Conservation (phyloP, 2,888 invertebrate species). For the Reticulitermes lucifugus region DNA sequence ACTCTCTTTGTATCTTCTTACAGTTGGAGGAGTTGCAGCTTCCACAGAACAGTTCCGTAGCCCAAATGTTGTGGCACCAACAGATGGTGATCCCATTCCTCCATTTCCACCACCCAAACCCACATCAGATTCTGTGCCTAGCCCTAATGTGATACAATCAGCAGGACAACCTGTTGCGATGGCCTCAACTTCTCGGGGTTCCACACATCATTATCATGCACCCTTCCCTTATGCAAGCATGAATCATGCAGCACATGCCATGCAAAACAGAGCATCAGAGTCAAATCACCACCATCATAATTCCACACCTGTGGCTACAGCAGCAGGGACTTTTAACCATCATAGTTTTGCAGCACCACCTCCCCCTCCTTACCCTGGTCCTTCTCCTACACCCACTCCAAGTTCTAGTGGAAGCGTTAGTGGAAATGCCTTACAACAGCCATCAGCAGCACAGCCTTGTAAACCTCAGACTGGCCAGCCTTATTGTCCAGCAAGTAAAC, state of each 20-base stretch:
- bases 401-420: constrained; percentile 27
- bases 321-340: constrained; percentile 44
- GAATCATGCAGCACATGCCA: constrained; percentile 87
- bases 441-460: constrained; percentile 54
- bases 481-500: constrained; percentile 56
- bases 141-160: constrained; percentile 63
- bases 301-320: constrained; percentile 41
- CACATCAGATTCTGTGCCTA: constrained; percentile 57
- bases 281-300: constrained; percentile 38
- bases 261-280: constrained; percentile 75
- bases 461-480: constrained; percentile 60
- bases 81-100: constrained; percentile 77
- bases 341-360: constrained; percentile 49
- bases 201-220: constrained; percentile 67
- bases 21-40: constrained; percentile 51
- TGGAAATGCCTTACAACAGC: constrained; percentile 47
- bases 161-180: constrained; percentile 15
- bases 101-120: constrained; percentile 58
- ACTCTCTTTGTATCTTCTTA: constrained; percentile 15
- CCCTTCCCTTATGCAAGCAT: constrained; percentile 91
- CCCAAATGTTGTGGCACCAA: constrained; percentile 90
- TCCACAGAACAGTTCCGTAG: constrained; percentile 60
- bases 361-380: constrained; percentile 64
- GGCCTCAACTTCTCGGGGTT: constrained; percentile 60
- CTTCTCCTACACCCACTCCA: constrained; percentile 47